Base-by-base conservation (phyloP, 2,888 invertebrate genomes). In the Syritta pipiens region DNA sequence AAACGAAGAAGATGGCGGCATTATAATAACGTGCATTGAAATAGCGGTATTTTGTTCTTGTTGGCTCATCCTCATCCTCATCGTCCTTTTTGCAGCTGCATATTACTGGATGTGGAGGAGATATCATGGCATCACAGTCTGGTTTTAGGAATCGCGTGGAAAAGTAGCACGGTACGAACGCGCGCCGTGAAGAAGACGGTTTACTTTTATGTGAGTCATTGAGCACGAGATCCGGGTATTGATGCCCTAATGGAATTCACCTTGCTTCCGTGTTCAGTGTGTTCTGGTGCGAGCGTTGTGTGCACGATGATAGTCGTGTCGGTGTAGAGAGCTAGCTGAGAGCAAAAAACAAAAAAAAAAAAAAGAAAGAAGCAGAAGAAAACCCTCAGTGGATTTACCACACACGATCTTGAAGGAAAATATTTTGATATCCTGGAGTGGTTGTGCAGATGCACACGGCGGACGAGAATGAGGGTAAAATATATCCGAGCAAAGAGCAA, bases 131-230 rank as follows among this genome's bases (percentile, higher is more conserved):
- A 30, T 14, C n/a, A 30, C 42, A 30, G 9, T 24, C 24, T 9
- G 28, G 30, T 12, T 17, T 32, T 40, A 51, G 26, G 7, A 32
- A 24, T n/a, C 14, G 30, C 7, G n/a, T 7, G 20, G 12, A 19
- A 12, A 14, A n/a, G 42, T 4, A 42, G 17, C 30, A 10, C 28
- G 14, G 4, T 10, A 4, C 12, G 32, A 12, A 10, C 6, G 9
- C n/a, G 4, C 20, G n/a, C n/a, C 24, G 32, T 24, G 20, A 55
- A 40, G 53, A 59, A 53, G 46, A 65, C 76, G 76, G 63, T 77
- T 77, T 59, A 71, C 63, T 67, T 79, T 79, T 79, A 79, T 79
- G 79, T 72, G 55, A 72, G 55, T 62, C 79, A 79, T 79, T 72
- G 72, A 67, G 67, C 72, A 62, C 72, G 60, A 79, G 72, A 72